Percentiles rank a stretch among this genome's conserved stretches.
Evolutionary conservation across 1,140 invertebrate species (phyloP).

Genomic region (Sitophilus oryzae): DNA sequence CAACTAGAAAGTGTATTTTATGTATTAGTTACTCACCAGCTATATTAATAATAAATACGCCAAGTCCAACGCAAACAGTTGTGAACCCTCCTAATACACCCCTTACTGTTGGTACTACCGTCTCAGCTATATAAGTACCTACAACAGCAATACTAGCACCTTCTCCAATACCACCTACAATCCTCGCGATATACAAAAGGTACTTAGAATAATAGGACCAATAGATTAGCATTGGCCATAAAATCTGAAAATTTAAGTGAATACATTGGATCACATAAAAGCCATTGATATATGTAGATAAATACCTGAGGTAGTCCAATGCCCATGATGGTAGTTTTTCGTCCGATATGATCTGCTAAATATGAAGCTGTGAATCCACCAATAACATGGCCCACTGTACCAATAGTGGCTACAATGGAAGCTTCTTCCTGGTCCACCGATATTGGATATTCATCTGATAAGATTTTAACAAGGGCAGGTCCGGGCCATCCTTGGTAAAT

Average conservation of each 20-base stretch:
- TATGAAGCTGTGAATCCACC: conserved; percentile 78
- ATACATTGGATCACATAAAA: background rate
- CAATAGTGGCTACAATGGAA: conserved; percentile 33
- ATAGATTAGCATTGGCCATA: conserved; percentile 51
- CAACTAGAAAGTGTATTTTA: too few relatives aligned
- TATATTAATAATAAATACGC: conserved; percentile 46
- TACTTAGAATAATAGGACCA: conserved; percentile 28
- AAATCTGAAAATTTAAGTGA: background rate
- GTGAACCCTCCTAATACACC: conserved; percentile 52
- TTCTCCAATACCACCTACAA: conserved; percentile 50
- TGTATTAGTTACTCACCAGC: conserved; percentile 30
- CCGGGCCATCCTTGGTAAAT: conserved; percentile 50
- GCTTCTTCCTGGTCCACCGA: conserved; percentile 29
- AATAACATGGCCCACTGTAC: conserved; percentile 62
- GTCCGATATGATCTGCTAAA: conserved; percentile 49
- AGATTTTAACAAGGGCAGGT: conserved; percentile 45
- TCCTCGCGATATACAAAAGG: conserved; percentile 45
- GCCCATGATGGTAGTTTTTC: conserved; percentile 52
- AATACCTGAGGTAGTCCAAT: conserved; percentile 43
- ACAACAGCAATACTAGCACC: conserved; percentile 50
- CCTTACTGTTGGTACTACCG: conserved; percentile 49
- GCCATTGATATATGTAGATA: background rate
- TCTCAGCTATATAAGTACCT: conserved; percentile 50
- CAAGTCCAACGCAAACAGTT: conserved; percentile 45
- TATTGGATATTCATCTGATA: conserved; percentile 30